Evolutionary conservation across 35 echinoderm and acorn worm genomes (phyloP), one percentile per base, ranked within the genome.

Genomic region (Anneissia japonica): DNA sequence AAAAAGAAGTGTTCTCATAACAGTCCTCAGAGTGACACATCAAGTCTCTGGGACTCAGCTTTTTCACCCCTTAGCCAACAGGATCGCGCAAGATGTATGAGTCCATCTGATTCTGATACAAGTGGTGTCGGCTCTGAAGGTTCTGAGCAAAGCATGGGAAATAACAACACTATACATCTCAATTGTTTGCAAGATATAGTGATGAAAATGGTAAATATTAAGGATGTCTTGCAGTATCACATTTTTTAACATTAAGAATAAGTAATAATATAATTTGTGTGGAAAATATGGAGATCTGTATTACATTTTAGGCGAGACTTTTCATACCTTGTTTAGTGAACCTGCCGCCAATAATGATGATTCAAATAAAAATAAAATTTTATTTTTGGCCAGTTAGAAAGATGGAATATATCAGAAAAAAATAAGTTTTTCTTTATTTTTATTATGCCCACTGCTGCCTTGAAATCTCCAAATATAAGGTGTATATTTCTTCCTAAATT

Each of bases 81-180:
- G 11, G 30, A 29, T 36, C 30, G 73, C 37, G 76, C 80, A 23
- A 87, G 91, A 46, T 86, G 92, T 28, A 75, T 83, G 10, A 99
- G 96, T 79, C 96, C 96, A n/a, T 94, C 82, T 81, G 85, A 94
- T 30, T 99, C 96, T 0, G 96, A 99, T 28, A 91, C 92, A 38
- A 99, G 96, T 72, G 96, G 96, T 12, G 81, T 99, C n/a, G 90
- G 96, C 73, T 99, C 96, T 0, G 89, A 74, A 19, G 85, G 92
- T 17, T 99, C 96, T 4, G 79, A 79, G 56, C 35, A 75, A 17
- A 75, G 78, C 31, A 30, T 77, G 39, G 89, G 77, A 35, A 90
- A 76, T 84, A 84, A 99, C 39, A 76, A 83, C 16, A 72, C 31
- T 38, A 5, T 38, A 3, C 75, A 35, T 38, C 0, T 81, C 0